Percentiles rank a stretch among this genome's conserved stretches.
phyloP scores from a whole-genome alignment of 1,140 invertebrate species.

The Heliothis subflexa region DNA sequence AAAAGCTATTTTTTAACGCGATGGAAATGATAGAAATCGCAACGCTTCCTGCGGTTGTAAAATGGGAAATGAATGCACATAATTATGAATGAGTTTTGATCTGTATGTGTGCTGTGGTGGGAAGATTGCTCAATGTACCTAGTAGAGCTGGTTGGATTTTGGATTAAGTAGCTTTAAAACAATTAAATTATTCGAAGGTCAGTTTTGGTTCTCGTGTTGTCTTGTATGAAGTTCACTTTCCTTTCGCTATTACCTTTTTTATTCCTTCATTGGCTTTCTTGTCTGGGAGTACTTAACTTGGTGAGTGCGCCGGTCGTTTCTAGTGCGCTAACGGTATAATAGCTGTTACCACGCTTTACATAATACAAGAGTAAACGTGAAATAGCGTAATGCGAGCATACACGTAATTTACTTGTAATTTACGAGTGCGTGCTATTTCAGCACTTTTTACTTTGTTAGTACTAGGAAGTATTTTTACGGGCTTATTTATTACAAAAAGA shows the following conservation, averaged over 20 bases:
- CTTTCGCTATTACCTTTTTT: no score
- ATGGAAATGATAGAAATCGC: conserved; percentile 70
- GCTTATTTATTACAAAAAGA: conserved; percentile 11
- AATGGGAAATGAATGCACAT: conserved; percentile 63
- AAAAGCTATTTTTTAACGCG: conserved; percentile 54
- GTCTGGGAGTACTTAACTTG: conserved; percentile 11
- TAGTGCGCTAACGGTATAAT: conserved; percentile 44
- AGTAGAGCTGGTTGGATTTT: neutral
- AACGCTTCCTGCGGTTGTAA: conserved; percentile 71
- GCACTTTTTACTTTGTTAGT: conserved; percentile 21
- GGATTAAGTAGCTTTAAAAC: neutral
- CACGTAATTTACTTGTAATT: conserved; percentile 22
- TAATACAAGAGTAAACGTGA: conserved; percentile 58
- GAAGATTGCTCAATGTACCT: neutral
- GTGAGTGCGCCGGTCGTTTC: conserved; percentile 30
- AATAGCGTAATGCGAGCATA: conserved; percentile 14
- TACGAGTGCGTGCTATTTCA: conserved; percentile 18
- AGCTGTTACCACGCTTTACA: conserved; percentile 55
- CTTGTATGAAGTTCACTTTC: no score
- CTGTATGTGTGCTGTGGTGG: neutral
- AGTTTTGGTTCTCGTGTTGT: no score
- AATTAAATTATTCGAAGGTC: no score
- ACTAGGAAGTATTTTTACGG: conserved; percentile 7
- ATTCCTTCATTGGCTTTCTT: neutral
- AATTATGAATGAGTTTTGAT: conserved; percentile 49